These are phyloP conservation scores for Agrilus biguttatus DNA, from an alignment of 2,888 invertebrate genomes.

Conservation along the genomic window DNA sequence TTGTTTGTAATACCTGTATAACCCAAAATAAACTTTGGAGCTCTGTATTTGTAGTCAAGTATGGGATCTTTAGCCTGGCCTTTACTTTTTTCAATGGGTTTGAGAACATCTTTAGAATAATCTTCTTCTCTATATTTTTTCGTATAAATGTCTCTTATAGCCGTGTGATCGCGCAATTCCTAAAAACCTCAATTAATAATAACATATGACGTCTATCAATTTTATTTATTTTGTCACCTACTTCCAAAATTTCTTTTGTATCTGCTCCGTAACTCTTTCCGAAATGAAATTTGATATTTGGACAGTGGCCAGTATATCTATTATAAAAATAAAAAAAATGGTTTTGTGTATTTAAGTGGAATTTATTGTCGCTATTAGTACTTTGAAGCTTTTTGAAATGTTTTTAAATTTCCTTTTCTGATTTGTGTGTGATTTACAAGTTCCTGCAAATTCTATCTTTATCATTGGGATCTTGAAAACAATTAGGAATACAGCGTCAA, in stretches of 20 bases:
- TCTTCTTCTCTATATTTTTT: slow-evolving; percentile 41
- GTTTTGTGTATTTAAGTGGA: neutral
- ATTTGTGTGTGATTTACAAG: too few relatives aligned
- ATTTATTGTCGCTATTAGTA: too few relatives aligned
- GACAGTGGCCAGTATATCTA: slow-evolving; percentile 62
- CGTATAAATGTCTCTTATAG: slow-evolving; percentile 34
- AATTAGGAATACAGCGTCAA: too few relatives aligned
- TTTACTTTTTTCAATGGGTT: slow-evolving; percentile 21
- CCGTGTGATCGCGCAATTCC: slow-evolving; percentile 32
- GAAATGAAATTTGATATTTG: slow-evolving; percentile 53
- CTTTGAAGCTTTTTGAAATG: too few relatives aligned
- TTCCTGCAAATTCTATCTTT: too few relatives aligned
- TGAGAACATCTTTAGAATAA: slow-evolving; percentile 27
- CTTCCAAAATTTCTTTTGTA: slow-evolving; percentile 52
- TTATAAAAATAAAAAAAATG: slow-evolving; percentile 13
- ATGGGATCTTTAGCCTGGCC: slow-evolving; percentile 31
- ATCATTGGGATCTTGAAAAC: too few relatives aligned
- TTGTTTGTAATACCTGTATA: slow-evolving; percentile 40
- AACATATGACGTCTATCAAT: neutral
- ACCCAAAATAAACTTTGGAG: slow-evolving; percentile 46
- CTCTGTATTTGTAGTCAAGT: slow-evolving; percentile 31
- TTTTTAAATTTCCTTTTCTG: too few relatives aligned
- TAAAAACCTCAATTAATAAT: slow-evolving; percentile 11
- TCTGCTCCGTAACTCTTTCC: slow-evolving; percentile 57
- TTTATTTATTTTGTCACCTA: slow-evolving; percentile 14